These are phyloP conservation scores for Aphis craccivora DNA, from an alignment of 1,140 invertebrate genomes.

Conservation along the genomic window DNA sequence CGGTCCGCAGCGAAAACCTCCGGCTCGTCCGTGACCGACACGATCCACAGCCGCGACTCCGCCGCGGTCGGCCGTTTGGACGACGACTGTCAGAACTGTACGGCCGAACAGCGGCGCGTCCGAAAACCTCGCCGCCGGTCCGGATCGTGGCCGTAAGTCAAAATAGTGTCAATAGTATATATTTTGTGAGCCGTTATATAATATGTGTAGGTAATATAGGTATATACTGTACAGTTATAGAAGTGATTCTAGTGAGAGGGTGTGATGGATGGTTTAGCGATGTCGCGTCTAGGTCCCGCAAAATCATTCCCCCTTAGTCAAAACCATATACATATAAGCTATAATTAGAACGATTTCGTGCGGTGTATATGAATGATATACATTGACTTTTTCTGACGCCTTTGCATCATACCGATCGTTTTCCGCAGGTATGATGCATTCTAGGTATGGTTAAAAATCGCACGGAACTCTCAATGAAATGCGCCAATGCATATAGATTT, in stretches of 20 bases:
- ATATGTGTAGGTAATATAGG: no score
- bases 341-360: background rate
- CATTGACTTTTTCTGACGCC: background rate
- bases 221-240: no score
- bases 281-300: no score
- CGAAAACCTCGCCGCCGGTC: conserved; percentile 21
- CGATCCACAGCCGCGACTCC: background rate
- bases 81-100: conserved; percentile 4
- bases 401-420: background rate
- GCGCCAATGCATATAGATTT: no score
- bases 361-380: background rate
- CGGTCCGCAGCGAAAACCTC: background rate
- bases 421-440: background rate
- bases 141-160: conserved; percentile 46
- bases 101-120: background rate
- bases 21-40: background rate
- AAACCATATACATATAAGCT: no score
- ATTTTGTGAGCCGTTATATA: no score
- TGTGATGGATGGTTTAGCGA: no score
- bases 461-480: background rate
- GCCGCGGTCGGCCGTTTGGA: background rate
- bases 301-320: no score
- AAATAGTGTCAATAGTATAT: background rate
- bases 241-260: no score
- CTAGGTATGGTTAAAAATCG: background rate